Base-by-base conservation (phyloP, 2,797 vertebrate species). In the Tauraco hartlaubi region DNA sequence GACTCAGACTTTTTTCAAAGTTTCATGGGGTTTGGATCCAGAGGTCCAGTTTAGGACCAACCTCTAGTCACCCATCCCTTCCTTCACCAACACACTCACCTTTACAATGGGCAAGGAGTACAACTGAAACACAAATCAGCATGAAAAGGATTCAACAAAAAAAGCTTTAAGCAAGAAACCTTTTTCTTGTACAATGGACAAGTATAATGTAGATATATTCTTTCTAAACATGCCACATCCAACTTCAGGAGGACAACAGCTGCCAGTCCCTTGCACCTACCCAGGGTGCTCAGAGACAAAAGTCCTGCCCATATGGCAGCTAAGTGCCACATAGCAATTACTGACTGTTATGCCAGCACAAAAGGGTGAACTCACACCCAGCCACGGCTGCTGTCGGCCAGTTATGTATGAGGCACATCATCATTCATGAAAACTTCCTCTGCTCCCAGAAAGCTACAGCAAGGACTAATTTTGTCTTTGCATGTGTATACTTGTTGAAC, bases 261-360 rank as follows among this genome's bases (percentile, higher is more conserved):
- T 73, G 26, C 31, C 43, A 88, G 59, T 4, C 12, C 35, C 76
- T 74, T 35, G 44, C 1, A 13, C 15, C 5, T 29, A 58, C 22
- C 37, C 15, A 31, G 43, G 29, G 13, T 33, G 9, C 56, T 55
- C 54, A 55, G 39, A 66, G 28, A 39, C 28, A 25, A n/a, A 83
- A 59, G 29, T 21, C 26, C 28, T 67, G 41, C 15, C 41, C 56
- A 4, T 56, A 29, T 31, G 6, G 1, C 23, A 73, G 39, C 23
- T 52, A 68, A 49, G 31, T 15, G 17, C 11, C 62, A 26, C 31
- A 13, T 12, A 69, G 33, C 15, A 39, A 17, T 58, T 54, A n/a
- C 9, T 35, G 52, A 35, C 39, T 2, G 0, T 54, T 21, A 13
- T 2, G 17, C 33, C 1, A 0, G 48, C 43, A 44, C 49, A 72